Conservation (phyloP, 53 echinoderm and acorn worm genomes). For the Henricia sp. region DNA sequence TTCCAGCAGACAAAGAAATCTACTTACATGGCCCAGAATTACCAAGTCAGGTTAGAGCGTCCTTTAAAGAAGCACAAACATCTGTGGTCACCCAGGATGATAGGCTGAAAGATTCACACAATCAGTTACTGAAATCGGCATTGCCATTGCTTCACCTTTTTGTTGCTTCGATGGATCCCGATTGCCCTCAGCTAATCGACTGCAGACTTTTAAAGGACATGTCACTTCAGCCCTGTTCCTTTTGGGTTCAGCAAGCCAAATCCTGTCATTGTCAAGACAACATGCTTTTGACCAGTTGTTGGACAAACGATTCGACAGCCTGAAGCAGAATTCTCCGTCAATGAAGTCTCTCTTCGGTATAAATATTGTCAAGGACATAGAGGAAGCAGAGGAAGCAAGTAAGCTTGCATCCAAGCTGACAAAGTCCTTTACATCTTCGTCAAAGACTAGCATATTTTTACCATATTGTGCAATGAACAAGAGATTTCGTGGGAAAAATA, state of each 20-base stretch:
- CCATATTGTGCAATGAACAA: neutral
- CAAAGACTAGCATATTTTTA: too few species aligned
- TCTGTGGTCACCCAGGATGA: neutral
- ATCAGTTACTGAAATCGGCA: neutral
- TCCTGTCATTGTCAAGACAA: too few species aligned
- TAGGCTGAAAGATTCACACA: neutral
- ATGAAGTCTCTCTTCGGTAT: too few species aligned
- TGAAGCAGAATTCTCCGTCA: too few species aligned
- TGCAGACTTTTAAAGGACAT: neutral
- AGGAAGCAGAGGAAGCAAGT: too few species aligned
- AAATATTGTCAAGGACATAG: too few species aligned
- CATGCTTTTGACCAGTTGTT: too few species aligned
- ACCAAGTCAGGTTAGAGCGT: slow-evolving; percentile 8
- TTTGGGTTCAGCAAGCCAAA: too few species aligned
- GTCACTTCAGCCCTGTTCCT: neutral
- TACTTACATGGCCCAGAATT: neutral
- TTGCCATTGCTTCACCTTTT: neutral
- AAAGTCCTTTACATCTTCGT: too few species aligned
- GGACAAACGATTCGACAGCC: too few species aligned
- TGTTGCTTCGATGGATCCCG: neutral
- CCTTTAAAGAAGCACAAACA: slow-evolving; percentile 3
- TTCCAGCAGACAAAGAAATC: neutral
- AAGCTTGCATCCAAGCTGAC: too few species aligned
- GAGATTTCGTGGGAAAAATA: neutral
- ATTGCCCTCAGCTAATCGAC: neutral